Conservation (phyloP, 2,797 vertebrate species). For the Chrosomus eos region DNA sequence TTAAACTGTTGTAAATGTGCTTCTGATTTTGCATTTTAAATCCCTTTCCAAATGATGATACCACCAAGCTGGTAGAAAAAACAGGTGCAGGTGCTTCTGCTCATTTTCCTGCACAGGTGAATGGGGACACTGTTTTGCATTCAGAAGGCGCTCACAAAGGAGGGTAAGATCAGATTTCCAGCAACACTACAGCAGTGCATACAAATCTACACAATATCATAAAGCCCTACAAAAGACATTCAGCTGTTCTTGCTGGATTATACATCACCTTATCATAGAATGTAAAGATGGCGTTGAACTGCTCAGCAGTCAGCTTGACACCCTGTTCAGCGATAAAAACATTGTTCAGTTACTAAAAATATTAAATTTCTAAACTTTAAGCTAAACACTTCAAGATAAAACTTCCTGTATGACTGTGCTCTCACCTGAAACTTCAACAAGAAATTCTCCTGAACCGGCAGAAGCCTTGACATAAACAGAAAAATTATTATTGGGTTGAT, state of each 20-base stretch:
- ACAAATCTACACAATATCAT: slow-evolving; percentile 13
- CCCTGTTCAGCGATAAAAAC: slow-evolving; percentile 76
- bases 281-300: slow-evolving; percentile 92
- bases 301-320: slow-evolving; percentile 85
- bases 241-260: slow-evolving; percentile 7
- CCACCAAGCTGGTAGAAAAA: slow-evolving; percentile 15
- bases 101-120: slow-evolving; percentile 65
- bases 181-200: slow-evolving; percentile 12
- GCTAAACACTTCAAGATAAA: background rate
- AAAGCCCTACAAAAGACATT: background rate
- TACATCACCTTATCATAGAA: slow-evolving; percentile 91
- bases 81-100: slow-evolving; percentile 62
- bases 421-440: slow-evolving; percentile 82
- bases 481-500: background rate
- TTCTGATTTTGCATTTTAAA: slow-evolving; percentile 51
- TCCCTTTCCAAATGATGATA: slow-evolving; percentile 47
- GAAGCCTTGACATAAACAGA: slow-evolving; percentile 76
- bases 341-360: slow-evolving; percentile 1
- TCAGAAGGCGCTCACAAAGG: slow-evolving; percentile 52
- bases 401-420: background rate
- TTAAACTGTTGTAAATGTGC: slow-evolving; percentile 32
- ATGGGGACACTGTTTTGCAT: slow-evolving; percentile 63
- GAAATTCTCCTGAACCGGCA: slow-evolving; percentile 92
- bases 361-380: background rate
- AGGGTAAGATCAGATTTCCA: slow-evolving; percentile 47